Evolutionary conservation across 2,113 vertebrate genomes (phyloP), one percentile per base, ranked within the genome.

Genomic region (Aspidoscelis tigris): DNA sequence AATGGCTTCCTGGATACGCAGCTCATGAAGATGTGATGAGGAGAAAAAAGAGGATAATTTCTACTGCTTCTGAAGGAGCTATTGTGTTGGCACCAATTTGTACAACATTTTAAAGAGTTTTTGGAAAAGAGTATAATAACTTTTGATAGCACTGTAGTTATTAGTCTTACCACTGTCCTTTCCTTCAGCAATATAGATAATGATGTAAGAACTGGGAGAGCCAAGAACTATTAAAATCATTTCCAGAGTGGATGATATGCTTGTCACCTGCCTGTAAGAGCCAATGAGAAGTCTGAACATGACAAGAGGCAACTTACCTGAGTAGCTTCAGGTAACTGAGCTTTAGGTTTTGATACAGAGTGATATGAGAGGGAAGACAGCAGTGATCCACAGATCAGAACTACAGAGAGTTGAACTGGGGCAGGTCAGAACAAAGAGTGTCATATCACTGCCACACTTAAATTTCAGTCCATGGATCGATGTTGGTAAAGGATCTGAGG

Each of bases 41-140:
- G 16, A 3, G 87, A 7, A 66, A 33, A n/a, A 33, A 82, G 22
- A 39, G 26, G 68, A 58, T 61, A 68, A 86, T 82, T 87, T 71
- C 26, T 80, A 74, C 61, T 64, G 21, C 41, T 2, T 65, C 21
- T 41, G 22, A 71, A 55, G 16, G 55, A 11, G 24, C 20, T 24
- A 61, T 53, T 65, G 24, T 47, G 43, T 2, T 26, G 22, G 20
- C 16, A 5, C 41, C 78, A 85, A 72, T 66, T 0, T n/a, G 8
- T 1, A 7, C 41, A 84, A 2, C 0, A 0, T 41, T 71, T 2
- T 78, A 0, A 61, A 79, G 82, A 66, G 41, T 65, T 22, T 5
- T 33, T 78, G 26, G 41, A 86, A 50, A n/a, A 66, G 24, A 9
- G 21, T 72, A 84, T 41, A 10, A 71, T 16, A 9, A 7, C 26